These are phyloP conservation scores for Drosophila percnosoma DNA, from an alignment of 2,888 invertebrate species.

Conservation along the genomic window DNA sequence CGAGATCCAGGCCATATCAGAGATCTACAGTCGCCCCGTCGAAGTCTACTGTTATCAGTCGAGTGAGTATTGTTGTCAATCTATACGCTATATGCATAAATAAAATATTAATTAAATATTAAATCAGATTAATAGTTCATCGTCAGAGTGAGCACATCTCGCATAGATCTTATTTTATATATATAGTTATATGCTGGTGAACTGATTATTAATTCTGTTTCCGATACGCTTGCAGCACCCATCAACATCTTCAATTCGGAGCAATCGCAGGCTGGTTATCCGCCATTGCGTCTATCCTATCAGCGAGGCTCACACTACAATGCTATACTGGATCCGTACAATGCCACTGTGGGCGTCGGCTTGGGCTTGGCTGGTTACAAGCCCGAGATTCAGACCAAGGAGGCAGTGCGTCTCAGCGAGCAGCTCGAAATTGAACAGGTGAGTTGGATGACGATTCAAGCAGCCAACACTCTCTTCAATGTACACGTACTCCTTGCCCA, in stretches of 20 bases:
- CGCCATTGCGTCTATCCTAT: constrained; percentile 93
- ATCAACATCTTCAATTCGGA: constrained; percentile 94
- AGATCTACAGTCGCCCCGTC: constrained; percentile 94
- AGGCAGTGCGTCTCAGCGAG: constrained; percentile 92
- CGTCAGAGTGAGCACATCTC: background rate
- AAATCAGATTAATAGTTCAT: background rate
- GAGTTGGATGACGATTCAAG: constrained; percentile 13
- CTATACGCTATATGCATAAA: background rate
- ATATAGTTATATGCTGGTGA: background rate
- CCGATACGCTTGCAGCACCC: constrained; percentile 87
- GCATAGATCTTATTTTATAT: background rate
- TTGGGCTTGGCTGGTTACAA: constrained; percentile 92
- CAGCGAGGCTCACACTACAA: constrained; percentile 95
- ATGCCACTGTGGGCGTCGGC: constrained; percentile 92
- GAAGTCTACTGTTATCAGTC: constrained; percentile 89
- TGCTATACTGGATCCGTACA: constrained; percentile 93
- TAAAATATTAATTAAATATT: no score
- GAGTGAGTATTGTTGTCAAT: constrained; percentile 63
- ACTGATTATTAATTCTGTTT: background rate
- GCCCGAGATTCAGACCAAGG: constrained; percentile 90
- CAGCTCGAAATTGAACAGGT: constrained; percentile 92
- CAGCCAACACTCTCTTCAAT: background rate
- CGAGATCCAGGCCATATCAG: constrained; percentile 95
- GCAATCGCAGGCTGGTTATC: constrained; percentile 89
- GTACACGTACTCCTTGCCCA: constrained; percentile 12